These are phyloP conservation scores for Nycteola revayana DNA, from an alignment of 2,888 invertebrate genomes.

Conservation along the genomic window DNA sequence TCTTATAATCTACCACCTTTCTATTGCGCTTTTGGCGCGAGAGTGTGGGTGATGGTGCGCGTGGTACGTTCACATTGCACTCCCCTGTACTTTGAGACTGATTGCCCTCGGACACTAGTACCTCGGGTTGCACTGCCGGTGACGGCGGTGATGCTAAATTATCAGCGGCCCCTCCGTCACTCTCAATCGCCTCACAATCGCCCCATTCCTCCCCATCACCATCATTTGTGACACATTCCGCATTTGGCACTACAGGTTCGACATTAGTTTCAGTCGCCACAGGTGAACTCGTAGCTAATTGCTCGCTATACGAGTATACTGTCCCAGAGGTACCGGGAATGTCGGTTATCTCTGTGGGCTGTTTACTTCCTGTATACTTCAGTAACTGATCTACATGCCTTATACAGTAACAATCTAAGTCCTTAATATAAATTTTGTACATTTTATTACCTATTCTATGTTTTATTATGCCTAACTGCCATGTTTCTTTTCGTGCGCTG, in stretches of 20 bases:
- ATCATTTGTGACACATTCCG: not conserved
- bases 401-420: not conserved
- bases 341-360: not conserved
- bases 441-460: constrained; percentile 4
- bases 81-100: no score
- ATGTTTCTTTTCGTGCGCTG: constrained; percentile 1
- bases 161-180: not conserved
- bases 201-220: not conserved
- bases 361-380: not conserved
- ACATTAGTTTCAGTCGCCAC: not conserved
- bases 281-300: not conserved
- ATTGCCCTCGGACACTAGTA: no score
- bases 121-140: no score
- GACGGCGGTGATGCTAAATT: not conserved
- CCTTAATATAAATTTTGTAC: constrained; percentile 1
- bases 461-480: constrained; percentile 1
- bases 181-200: not conserved
- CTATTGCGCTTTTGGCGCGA: no score
- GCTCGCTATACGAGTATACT: not conserved
- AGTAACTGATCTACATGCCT: constrained; percentile 3
- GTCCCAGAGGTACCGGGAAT: not conserved
- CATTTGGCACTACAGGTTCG: not conserved
- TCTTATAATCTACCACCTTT: not conserved
- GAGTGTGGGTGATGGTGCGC: no score
- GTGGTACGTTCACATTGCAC: no score